Conservation (phyloP, 2,797 vertebrate species). For the Erpetoichthys calabaricus region DNA sequence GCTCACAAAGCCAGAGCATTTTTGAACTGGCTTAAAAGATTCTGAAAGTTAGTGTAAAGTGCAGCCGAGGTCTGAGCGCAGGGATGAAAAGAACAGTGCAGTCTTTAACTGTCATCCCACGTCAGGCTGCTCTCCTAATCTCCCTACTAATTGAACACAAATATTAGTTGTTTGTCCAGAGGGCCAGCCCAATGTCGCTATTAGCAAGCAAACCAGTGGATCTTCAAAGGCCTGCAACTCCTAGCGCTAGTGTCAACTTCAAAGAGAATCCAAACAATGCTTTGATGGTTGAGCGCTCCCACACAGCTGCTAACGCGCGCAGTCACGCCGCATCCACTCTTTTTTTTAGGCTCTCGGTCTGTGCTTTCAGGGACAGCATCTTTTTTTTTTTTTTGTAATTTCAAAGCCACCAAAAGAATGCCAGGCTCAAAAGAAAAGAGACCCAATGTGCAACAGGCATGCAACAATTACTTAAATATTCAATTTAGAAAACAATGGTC, state of each 20-base stretch:
- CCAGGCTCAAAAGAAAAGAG: background rate
- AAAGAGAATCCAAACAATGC: slow-evolving; percentile 35
- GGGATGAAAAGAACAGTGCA: slow-evolving; percentile 45
- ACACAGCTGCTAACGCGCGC: slow-evolving; percentile 24
- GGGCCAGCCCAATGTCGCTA: slow-evolving; percentile 49
- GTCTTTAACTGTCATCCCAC: slow-evolving; percentile 31
- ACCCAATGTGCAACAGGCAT: slow-evolving; percentile 1
- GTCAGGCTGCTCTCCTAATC: slow-evolving; percentile 53
- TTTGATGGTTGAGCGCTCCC: slow-evolving; percentile 34
- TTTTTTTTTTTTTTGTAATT: background rate
- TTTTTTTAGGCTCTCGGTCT: slow-evolving; percentile 4
- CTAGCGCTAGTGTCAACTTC: slow-evolving; percentile 45
- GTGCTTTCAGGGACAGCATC: slow-evolving; percentile 2
- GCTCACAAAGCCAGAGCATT: slow-evolving; percentile 40
- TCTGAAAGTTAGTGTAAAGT: slow-evolving; percentile 27
- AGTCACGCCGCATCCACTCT: slow-evolving; percentile 2
- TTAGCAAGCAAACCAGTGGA: slow-evolving; percentile 46
- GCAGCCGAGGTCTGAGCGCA: slow-evolving; percentile 30
- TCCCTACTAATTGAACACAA: slow-evolving; percentile 57
- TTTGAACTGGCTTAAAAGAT: slow-evolving; percentile 47
- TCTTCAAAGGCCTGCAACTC: slow-evolving; percentile 49
- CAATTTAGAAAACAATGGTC: slow-evolving; percentile 7
- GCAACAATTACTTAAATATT: slow-evolving; percentile 7
- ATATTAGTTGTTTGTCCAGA: slow-evolving; percentile 41
- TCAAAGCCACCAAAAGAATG: slow-evolving; percentile 1